Conservation (phyloP, 1,140 invertebrate species). For the Lepidurus apus region DNA sequence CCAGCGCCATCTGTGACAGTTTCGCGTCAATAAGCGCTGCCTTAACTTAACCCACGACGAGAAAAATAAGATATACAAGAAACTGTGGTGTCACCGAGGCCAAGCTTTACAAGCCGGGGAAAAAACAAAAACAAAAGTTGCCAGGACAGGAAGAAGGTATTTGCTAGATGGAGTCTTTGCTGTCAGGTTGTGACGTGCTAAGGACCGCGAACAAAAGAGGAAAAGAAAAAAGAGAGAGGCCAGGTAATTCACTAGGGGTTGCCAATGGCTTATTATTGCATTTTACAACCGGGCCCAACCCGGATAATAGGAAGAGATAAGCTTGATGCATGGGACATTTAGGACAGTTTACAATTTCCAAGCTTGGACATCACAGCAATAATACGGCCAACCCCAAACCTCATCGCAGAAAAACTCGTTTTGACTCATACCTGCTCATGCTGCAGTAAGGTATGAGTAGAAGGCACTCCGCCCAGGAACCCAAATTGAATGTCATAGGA, state of each 20-base stretch:
- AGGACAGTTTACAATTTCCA: conserved; percentile 9
- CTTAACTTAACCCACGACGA: no score
- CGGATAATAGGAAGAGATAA: conserved; percentile 4
- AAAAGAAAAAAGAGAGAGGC: not conserved
- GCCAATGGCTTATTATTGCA: not conserved
- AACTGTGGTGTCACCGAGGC: not conserved
- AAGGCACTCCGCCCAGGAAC: conserved; percentile 3
- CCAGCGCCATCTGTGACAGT: no score
- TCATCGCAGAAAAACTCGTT: not conserved
- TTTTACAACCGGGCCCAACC: not conserved
- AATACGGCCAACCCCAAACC: not conserved
- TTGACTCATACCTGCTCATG: conserved; percentile 15
- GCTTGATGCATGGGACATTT: conserved; percentile 19
- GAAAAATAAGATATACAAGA: not conserved
- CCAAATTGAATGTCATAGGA: conserved; percentile 12
- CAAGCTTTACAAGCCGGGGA: not conserved
- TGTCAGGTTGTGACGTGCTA: conserved; percentile 8
- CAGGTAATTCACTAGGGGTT: conserved; percentile 11
- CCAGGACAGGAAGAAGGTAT: no score
- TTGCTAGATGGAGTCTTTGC: not conserved
- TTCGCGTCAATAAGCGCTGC: no score
- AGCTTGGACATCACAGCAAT: not conserved
- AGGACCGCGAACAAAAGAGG: no score
- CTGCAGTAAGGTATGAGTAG: not conserved
- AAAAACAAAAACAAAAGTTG: not conserved